Base-by-base conservation (phyloP, 2,797 vertebrate genomes). In the Xiphophorus birchmanni region DNA sequence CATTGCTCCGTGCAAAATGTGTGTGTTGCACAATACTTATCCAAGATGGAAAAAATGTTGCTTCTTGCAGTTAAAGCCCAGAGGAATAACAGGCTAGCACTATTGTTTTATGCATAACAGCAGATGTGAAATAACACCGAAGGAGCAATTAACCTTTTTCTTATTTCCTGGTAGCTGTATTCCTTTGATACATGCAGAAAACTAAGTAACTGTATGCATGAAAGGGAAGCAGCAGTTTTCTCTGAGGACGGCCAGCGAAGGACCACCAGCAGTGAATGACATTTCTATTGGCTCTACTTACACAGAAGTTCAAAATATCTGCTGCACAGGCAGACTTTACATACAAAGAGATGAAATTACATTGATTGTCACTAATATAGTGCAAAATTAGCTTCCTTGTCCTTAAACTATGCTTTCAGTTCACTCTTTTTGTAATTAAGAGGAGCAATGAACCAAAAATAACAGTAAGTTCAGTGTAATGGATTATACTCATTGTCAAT, bases 61-160 rank as follows among this genome's bases (percentile, higher is more conserved):
- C 73, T 58, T 74, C 11, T 42, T 60, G 76, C 74, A 88, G 76
- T 78, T 29, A 23, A 74, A 69, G 44, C 74, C 32, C 80, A 80
- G 75, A 73, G 75, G 83, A 65, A 75, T 58, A 81, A 77, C 69
- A 54, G 5, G n/a, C 12, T 9, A 48, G 58, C 77, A 73, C 42
- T 44, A 35, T 78, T 50, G 35, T 23, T 32, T 75, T 76, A 73
- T 74, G 52, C 77, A 74, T 67, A 83, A 84, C 52, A 56, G 54
- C 77, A 21, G 21, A 44, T 78, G 50, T 75, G 54, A 91, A 92
- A 88, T 78, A 69, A 83, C 80, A 82, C 71, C 47, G 75, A 63
- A 6, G 18, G 52, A 80, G 52, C n/a, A 69, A 84, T 86, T 84
- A 84, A 85, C 80, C 84, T 82, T 84, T 84, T 73, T 23, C 6